Evolutionary conservation across 2,797 vertebrate species (phyloP).

Genomic region (Arvicola amphibius): DNA sequence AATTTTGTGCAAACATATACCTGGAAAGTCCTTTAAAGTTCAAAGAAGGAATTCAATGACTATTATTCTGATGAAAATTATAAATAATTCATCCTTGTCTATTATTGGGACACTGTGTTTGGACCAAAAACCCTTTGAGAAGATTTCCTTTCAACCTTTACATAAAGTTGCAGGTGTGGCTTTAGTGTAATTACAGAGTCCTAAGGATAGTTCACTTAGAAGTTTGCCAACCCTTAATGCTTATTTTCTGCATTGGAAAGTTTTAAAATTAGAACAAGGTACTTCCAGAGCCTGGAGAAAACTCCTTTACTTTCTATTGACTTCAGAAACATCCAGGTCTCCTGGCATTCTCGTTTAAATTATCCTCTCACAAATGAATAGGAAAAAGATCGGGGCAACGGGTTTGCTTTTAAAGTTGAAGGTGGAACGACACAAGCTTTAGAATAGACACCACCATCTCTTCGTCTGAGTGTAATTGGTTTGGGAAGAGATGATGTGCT

Average conservation of each 20-base stretch:
- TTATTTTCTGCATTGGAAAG: neutral
- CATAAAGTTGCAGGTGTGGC: neutral
- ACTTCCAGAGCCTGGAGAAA: neutral
- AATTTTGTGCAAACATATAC: neutral
- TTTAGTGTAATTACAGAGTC: neutral
- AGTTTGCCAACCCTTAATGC: neutral
- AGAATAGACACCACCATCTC: neutral
- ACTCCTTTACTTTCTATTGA: neutral
- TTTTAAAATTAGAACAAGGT: conserved; percentile 27
- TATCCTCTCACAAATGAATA: neutral
- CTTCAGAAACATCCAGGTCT: conserved; percentile 5
- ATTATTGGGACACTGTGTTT: neutral
- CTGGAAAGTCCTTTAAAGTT: neutral
- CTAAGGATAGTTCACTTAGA: neutral
- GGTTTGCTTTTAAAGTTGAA: neutral
- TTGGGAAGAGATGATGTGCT: neutral
- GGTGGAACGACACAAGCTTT: neutral
- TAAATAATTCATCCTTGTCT: neutral
- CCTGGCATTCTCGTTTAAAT: conserved; percentile 6
- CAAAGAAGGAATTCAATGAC: neutral
- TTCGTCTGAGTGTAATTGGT: neutral
- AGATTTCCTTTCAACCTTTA: neutral
- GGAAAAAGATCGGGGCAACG: neutral
- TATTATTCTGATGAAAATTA: conserved; percentile 13
- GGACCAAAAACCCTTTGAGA: neutral